Evolutionary conservation across 2,888 invertebrate species (phyloP), one percentile per base, ranked within the genome.

Genomic region (Macrophya alboannulata): DNA sequence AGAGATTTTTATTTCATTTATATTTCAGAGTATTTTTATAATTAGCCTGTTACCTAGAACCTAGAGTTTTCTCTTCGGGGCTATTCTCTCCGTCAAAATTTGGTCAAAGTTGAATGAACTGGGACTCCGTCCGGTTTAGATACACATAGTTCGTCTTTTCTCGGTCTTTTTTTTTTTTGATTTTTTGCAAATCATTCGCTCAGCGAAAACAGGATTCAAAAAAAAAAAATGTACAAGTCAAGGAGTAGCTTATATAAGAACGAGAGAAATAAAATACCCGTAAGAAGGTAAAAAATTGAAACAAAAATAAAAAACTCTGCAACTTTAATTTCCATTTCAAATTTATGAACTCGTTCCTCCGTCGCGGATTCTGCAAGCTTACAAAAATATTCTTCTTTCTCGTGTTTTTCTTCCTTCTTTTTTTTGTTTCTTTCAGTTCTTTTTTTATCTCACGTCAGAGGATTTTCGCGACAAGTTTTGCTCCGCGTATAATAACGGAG

Each of bases 261-360:
- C 68, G 68, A 68, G 15, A 31, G 15, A 15, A 68, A 68, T 31
- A 37, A 25, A 68, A 68, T 15, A 68, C 15, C 31, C 25, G 25
- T 68, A 31, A 15, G 25, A 68, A 31, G 68, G 25, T 68, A 31
- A 31, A 31, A 31, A 10, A 55, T n/a, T n/a, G 1, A 55, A n/a
- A 51, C 15, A 48, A 12, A 8, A 55, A 55, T 17, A 17, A 55
- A n/a, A n/a, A 55, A 55, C 8, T 55, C n/a, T 55, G 55, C n/a
- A 55, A 55, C 55, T 55, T 55, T 68, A 68, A 68, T 68, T 68
- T 68, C 6, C 68, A 68, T 68, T 68, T 31, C 25, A 68, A 68
- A 68, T 68, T 68, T 68, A 68, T 68, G 25, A 55, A 55, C 55
- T 51, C 51, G 51, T n/a, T 51, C 51, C 17, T n/a, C 55, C 55